Base-by-base conservation (phyloP, 2,888 invertebrate genomes). In the Stenodera caucasica region DNA sequence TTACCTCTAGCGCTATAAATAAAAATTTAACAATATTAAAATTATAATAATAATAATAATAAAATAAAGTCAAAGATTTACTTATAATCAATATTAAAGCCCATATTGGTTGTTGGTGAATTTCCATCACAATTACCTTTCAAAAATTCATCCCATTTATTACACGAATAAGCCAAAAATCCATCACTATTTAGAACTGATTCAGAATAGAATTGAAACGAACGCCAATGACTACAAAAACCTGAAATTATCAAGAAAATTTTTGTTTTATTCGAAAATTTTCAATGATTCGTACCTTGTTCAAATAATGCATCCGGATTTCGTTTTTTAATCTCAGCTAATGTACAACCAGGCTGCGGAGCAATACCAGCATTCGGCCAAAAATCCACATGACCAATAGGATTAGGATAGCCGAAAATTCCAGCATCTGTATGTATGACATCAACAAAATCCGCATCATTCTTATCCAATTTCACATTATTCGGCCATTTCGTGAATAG, bases 201-300 rank as follows among this genome's bases (percentile, higher is more conserved):
- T 74, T 86, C 86, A 18, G 84, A 82, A 77, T 82, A 87, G 77
- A 83, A 85, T 75, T 83, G 83, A 75, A 85, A 86, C 0, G 86
- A 86, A 0, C 86, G 81, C 86, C 86, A 86, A 73, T 86, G 86
- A 75, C 86, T 86, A 81, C 86, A 87, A 80, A 87, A 87, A 65
- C 85, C 86, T 86, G 62, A 56, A 75, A 75, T 49, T 58, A 57
- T n/a, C n/a, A 64, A 49, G 18, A 51, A 26, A 49, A 33, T 52
- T 51, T 18, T 14, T n/a, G 37, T 30, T 32, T 11, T 8, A 15
- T 29, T 33, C 9, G 57, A 33, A 14, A 9, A 45, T 12, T 18
- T 23, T 69, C 72, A 68, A 67, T n/a, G n/a, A n/a, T n/a, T n/a
- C n/a, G n/a, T n/a, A 79, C 79, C 58, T 57, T 71, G 69, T 67